These are phyloP conservation scores for Hydroisotoma schaefferi DNA, from an alignment of 2,888 invertebrate genomes.

Conservation along the genomic window DNA sequence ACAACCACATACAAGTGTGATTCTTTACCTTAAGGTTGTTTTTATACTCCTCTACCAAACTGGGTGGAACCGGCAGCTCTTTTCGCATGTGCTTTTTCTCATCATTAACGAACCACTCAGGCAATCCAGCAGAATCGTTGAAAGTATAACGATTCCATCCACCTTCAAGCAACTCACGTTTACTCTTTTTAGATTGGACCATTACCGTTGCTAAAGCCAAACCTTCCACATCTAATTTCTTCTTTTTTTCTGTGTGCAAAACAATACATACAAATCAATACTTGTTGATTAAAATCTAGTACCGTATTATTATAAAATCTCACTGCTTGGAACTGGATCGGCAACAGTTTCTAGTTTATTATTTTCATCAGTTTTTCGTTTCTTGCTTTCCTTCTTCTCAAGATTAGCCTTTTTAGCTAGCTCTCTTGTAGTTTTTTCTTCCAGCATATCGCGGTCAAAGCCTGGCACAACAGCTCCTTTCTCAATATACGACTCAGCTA, in stretches of 20 bases:
- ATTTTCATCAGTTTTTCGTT: constrained; percentile 52
- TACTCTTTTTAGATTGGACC: constrained; percentile 82
- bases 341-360: constrained; percentile 66
- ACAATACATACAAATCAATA: no score
- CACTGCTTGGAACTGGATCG: constrained; percentile 52
- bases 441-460: constrained; percentile 12
- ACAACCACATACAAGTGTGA: not conserved
- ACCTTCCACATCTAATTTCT: constrained; percentile 78
- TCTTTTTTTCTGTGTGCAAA: constrained; percentile 54
- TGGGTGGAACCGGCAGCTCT: constrained; percentile 78
- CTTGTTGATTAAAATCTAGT: no score
- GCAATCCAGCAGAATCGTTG: constrained; percentile 84
- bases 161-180: constrained; percentile 82
- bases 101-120: constrained; percentile 94
- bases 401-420: constrained; percentile 49
- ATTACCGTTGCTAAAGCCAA: constrained; percentile 89
- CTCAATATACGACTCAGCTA: constrained; percentile 67
- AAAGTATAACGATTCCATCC: constrained; percentile 92
- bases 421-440: constrained; percentile 29
- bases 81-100: constrained; percentile 86
- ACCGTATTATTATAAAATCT: constrained; percentile 9
- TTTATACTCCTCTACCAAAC: constrained; percentile 79
- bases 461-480: constrained; percentile 63
- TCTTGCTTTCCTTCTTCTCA: constrained; percentile 49
- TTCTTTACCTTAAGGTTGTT: constrained; percentile 54